Evolutionary conservation across 92 coral and sea anemone genomes (phyloP), one percentile per base, ranked within the genome.

Genomic region (Zoanthus sansibaricus): DNA sequence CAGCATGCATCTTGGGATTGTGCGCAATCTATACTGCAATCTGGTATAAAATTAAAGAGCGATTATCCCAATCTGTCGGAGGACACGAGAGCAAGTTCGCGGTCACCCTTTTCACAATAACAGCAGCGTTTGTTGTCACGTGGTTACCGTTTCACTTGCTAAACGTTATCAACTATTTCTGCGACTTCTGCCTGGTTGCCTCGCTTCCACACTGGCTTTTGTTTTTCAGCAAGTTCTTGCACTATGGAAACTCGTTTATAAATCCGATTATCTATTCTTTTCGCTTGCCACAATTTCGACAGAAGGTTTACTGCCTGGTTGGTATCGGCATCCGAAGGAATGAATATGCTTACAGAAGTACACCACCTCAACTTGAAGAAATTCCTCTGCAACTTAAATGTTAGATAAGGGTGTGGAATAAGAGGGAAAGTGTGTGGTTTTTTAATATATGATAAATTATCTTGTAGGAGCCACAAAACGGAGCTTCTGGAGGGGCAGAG

Each of bases 61-160:
- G 91, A 83, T 91, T 79, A 69, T 18, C 89, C 14, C 87, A 77
- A 55, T 86, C 94, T 45, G 77, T 89, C 5, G 77, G 89, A 54
- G 76, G 76, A 17, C 77, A 66, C 72, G 96, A 93, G 61, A 88
- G 54, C 68, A 83, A 74, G 49, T 87, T 93, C 21, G 91, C 93
- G 9, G 84, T 77, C 79, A 93, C 91, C 88, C 88, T 93, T 20
- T 88, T 93, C 71, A 89, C 71, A 86, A 87, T 91, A 7, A 91
- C 96, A 6, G 71, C 91, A 21, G 55, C 83, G 52, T 91, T 93
- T 58, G 78, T 93, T 5, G 25, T 93, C 86, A 93, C 94, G 3
- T 93, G 96, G 96, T 69, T 91, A 58, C 94, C 94, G 8, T 91
- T 93, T 47, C 88, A 93, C 67, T 66, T 93, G 56, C 86, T 93